Conservation (phyloP, 2,797 vertebrate species). For the Chelidonichthys spinosus region DNA sequence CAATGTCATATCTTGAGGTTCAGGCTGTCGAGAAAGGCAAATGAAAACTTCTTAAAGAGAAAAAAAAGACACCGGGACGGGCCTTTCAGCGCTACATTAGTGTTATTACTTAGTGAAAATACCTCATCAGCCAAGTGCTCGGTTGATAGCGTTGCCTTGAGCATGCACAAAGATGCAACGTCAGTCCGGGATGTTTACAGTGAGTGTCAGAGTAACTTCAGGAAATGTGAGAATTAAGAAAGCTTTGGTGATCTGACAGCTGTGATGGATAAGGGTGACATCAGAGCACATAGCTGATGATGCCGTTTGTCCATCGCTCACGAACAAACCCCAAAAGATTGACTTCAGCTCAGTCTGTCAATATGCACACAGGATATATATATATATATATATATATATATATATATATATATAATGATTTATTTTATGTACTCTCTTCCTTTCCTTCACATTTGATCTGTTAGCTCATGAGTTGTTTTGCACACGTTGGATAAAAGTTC, state of each 20-base stretch:
- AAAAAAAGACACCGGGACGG: slow-evolving; percentile 22
- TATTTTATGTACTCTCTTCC: neutral
- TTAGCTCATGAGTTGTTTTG: slow-evolving; percentile 44
- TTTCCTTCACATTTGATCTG: neutral
- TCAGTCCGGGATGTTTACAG: slow-evolving; percentile 59
- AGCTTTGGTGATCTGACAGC: slow-evolving; percentile 56
- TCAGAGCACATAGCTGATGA: slow-evolving; percentile 28
- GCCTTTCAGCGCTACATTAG: slow-evolving; percentile 67
- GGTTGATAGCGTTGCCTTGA: slow-evolving; percentile 32
- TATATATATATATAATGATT: neutral
- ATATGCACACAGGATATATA: neutral
- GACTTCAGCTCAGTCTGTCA: slow-evolving; percentile 13
- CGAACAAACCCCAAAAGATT: slow-evolving; percentile 17
- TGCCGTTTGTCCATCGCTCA: neutral
- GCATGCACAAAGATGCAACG: slow-evolving; percentile 56
- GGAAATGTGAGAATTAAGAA: slow-evolving; percentile 44
- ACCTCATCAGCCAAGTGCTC: slow-evolving; percentile 34
- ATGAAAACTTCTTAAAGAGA: slow-evolving; percentile 4
- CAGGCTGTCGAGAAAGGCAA: slow-evolving; percentile 48
- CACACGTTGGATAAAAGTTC: slow-evolving; percentile 15
- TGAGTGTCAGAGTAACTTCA: slow-evolving; percentile 54
- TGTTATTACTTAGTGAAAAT: slow-evolving; percentile 39
- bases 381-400: too few relatives aligned
- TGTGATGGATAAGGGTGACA: slow-evolving; percentile 24
- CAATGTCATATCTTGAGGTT: slow-evolving; percentile 42